phyloP scores from a whole-genome alignment of 1,140 invertebrate genomes.

The Scaptodrosophila lebanonensis region DNA sequence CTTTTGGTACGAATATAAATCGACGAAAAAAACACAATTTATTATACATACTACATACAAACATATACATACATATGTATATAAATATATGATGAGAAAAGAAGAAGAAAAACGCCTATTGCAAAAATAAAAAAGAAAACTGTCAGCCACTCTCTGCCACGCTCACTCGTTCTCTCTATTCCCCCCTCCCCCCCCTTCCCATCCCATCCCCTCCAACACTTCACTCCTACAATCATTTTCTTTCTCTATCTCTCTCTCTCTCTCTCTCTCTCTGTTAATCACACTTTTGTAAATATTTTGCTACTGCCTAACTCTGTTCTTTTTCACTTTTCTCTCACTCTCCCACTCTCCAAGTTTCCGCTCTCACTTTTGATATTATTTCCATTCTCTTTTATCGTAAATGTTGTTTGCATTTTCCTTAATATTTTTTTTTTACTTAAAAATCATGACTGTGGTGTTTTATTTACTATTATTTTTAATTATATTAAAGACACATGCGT shows the following conservation, averaged over 20 bases:
- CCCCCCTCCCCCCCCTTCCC: too few relatives aligned
- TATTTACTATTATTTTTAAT: constrained; percentile 73
- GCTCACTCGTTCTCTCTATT: background rate
- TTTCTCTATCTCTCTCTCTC: background rate
- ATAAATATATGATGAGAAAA: constrained; percentile 24
- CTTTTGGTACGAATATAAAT: constrained; percentile 23
- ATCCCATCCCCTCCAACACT: too few relatives aligned
- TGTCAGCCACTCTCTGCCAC: too few relatives aligned
- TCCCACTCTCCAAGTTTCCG: too few relatives aligned
- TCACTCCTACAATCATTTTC: too few relatives aligned
- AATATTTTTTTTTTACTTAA: constrained; percentile 45
- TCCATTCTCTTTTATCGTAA: too few relatives aligned
- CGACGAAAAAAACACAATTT: background rate
- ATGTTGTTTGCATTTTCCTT: constrained; percentile 22
- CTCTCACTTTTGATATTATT: too few relatives aligned
- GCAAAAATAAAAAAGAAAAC: constrained; percentile 1
- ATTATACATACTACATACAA: too few relatives aligned
- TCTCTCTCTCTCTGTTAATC: background rate
- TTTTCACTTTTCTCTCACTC: too few relatives aligned
- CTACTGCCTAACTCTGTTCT: constrained; percentile 31
- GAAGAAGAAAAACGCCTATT: constrained; percentile 9
- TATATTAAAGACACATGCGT: background rate
- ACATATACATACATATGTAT: background rate
- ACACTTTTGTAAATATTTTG: constrained; percentile 65
- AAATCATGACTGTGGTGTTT: constrained; percentile 76